Evolutionary conservation across 1,140 invertebrate species (phyloP).

Genomic region (Aradophagus sp.): DNA sequence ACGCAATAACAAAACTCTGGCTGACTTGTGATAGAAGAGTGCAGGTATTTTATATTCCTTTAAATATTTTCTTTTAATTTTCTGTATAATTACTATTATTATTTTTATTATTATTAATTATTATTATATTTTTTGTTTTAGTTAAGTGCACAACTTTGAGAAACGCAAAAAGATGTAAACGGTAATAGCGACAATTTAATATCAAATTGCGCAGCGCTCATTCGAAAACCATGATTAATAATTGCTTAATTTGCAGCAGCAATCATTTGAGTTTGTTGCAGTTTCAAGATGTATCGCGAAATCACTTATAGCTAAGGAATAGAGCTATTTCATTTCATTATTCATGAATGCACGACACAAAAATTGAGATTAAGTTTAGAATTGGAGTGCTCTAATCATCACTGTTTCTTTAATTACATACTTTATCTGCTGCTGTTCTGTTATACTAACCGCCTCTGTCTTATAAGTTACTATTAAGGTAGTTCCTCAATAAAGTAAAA

Average conservation of each 20-base stretch:
- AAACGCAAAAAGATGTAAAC: conserved; percentile 53
- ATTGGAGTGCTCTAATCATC: conserved; percentile 25
- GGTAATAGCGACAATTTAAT: conserved; percentile 45
- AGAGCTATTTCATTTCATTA: conserved; percentile 60
- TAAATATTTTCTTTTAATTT: conserved; percentile 13
- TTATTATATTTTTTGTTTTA: conserved; percentile 16
- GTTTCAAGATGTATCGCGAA: conserved; percentile 58
- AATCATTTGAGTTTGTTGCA: conserved; percentile 56
- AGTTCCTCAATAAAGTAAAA: too few species aligned
- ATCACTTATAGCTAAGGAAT: conserved; percentile 65
- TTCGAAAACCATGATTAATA: conserved; percentile 45
- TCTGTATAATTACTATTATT: too few species aligned
- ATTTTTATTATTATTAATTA: conserved; percentile 3
- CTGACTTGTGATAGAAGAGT: conserved; percentile 51
- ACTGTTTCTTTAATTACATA: background rate
- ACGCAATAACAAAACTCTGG: conserved; percentile 57
- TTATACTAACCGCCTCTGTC: too few species aligned
- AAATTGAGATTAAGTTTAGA: conserved; percentile 62
- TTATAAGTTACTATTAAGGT: too few species aligned
- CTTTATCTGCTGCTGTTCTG: too few species aligned
- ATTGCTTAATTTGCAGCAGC: conserved; percentile 42
- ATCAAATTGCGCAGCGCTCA: conserved; percentile 38
- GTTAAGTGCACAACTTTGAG: conserved; percentile 43
- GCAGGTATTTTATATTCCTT: conserved; percentile 43
- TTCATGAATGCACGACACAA: conserved; percentile 63